Evolutionary conservation across 1,140 invertebrate species (phyloP), one percentile per base, ranked within the genome.

Genomic region (Trissolcus basalis): DNA sequence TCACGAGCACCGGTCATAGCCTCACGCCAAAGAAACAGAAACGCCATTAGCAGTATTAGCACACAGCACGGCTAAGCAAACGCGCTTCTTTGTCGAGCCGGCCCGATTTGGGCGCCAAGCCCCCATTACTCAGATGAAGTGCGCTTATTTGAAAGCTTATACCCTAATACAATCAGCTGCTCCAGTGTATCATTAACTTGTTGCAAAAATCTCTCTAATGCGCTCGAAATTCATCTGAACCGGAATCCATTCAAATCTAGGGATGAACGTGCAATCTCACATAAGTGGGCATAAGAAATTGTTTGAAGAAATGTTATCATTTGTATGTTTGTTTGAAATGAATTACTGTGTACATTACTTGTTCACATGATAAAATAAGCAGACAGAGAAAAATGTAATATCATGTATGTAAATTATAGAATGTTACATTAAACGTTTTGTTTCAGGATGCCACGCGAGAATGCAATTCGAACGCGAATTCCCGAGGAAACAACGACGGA

Each of bases 381-480:
- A 6, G 19, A 27, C 19, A 6, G 19, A 27, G 9, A 3, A 8
- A 39, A 39, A 39, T 11, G n/a, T 39, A 39, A 39, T 39, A 39
- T 39, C 36, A 39, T 9, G 9, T 39, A 39, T 39, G 36, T 39
- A 11, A 39, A 39, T 39, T 10, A 11, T 10, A 39, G n/a, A 39
- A 10, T 11, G 36, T 70, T 12, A 55, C n/a, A 54, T 35, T 43
- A 0, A 48, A 55, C 14, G 4, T 10, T 74, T 48, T 56, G 72
- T 83, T 82, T 13, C 80, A 87, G 85, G 84, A 87, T 43, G 81
- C 85, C 27, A 83, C 85, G 44, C 77, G 84, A 55, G 84, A 86
- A 61, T 75, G 85, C 48, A 86, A 81, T 67, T 78, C 83, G 45
- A 82, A 79, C 49, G 68, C 81, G 50, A 83, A 75, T 67, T 79